These are phyloP conservation scores for Scaptodrosophila latifasciaeformis DNA, from an alignment of 2,888 invertebrate species.

Conservation along the genomic window DNA sequence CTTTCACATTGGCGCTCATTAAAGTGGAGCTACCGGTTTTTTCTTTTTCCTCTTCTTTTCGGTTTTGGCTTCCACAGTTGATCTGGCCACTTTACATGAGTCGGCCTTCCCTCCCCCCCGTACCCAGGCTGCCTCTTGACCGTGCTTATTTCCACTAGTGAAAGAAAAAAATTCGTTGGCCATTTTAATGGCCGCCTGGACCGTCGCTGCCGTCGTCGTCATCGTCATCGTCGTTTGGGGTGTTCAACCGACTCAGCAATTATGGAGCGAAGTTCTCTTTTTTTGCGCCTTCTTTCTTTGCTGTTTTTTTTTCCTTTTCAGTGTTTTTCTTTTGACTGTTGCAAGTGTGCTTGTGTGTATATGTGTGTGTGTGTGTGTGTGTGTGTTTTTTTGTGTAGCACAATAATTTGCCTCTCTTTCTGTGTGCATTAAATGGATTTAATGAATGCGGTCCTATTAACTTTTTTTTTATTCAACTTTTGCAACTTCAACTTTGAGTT, in stretches of 20 bases:
- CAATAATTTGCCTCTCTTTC: constrained; percentile 71
- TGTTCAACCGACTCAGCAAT: constrained; percentile 65
- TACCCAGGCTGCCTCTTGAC: constrained; percentile 4
- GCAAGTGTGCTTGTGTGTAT: too few relatives aligned
- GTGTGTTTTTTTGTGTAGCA: constrained; percentile 52
- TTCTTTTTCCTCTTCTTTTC: constrained; percentile 13
- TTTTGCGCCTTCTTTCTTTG: constrained; percentile 16
- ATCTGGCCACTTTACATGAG: constrained; percentile 47
- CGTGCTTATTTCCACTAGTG: not conserved
- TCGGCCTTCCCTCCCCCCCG: constrained; percentile 9
- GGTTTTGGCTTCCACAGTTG: constrained; percentile 4
- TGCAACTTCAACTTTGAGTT: constrained; percentile 33
- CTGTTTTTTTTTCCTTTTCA: constrained; percentile 11
- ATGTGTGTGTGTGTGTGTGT: too few relatives aligned
- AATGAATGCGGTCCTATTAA: constrained; percentile 72
- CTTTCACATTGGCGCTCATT: constrained; percentile 38
- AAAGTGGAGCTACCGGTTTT: constrained; percentile 60
- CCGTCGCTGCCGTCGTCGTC: constrained; percentile 33
- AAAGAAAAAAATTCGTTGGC: constrained; percentile 53
- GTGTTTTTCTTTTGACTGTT: constrained; percentile 16
- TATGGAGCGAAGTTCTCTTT: constrained; percentile 45
- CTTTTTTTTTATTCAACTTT: constrained; percentile 56
- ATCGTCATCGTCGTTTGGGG: constrained; percentile 36
- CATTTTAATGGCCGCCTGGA: constrained; percentile 61
- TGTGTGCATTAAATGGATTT: constrained; percentile 72